phyloP scores from a whole-genome alignment of 1,140 invertebrate species.

The Caenorhabditis inopinata region DNA sequence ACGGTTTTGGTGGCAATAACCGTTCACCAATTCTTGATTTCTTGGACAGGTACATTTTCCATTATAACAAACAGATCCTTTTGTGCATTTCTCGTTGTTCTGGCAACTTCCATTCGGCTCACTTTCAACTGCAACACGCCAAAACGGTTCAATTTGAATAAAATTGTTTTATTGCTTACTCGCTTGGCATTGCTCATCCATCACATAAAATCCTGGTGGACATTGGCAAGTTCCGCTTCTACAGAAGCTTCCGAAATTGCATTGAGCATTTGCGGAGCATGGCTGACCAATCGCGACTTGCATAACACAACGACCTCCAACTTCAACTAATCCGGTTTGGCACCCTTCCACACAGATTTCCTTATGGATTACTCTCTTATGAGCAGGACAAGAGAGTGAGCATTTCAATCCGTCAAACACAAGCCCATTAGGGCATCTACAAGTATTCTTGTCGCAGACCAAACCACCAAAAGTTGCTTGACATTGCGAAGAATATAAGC shows the following conservation, averaged over 20 bases:
- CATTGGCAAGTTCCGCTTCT: constrained; percentile 37
- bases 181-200: neutral
- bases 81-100: neutral
- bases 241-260: constrained; percentile 60
- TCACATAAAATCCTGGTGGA: constrained; percentile 4
- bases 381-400: constrained; percentile 52
- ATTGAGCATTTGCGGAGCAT: constrained; percentile 64
- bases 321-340: constrained; percentile 63
- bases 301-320: constrained; percentile 62
- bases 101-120: neutral
- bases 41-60: neutral
- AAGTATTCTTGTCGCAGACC: constrained; percentile 55
- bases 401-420: constrained; percentile 60
- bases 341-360: constrained; percentile 61
- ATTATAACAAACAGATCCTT: constrained; percentile 12
- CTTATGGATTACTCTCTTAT: constrained; percentile 55
- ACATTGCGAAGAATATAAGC: constrained; percentile 64
- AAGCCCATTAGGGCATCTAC: constrained; percentile 57
- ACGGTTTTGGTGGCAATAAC: constrained; percentile 9
- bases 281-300: constrained; percentile 56
- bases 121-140: neutral
- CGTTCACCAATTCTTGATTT: neutral
- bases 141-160: neutral
- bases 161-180: neutral
- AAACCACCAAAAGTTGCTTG: constrained; percentile 62